Base-by-base conservation (phyloP, 2,888 invertebrate genomes). In the Ariolimax columbianus region DNA sequence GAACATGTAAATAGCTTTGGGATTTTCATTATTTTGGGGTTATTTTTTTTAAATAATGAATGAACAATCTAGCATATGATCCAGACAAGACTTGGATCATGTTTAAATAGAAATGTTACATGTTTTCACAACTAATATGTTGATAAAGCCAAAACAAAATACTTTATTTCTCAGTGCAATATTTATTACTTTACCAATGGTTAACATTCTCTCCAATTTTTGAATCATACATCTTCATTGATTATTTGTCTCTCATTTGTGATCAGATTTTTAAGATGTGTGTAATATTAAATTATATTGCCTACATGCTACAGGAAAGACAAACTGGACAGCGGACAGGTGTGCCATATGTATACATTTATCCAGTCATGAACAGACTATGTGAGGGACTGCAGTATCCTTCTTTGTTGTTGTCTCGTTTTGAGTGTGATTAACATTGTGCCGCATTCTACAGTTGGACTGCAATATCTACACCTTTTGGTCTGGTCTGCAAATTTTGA, bases 161-260 rank as follows among this genome's bases (percentile, higher is more conserved):
- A 73, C 40, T 73, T 36, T 38, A 73, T 40, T 40, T 75, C 40
- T 75, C n/a, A 75, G 43, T 26, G 75, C 43, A 75, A 75, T 75
- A 75, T 75, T 26, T 43, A n/a, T 40, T 38, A 72, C 72, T 23
- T n/a, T 63, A 63, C 3, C 30, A 6, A 63, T 63, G 30, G 30
- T 63, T 63, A n/a, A 30, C 14, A 2, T 30, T 63, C 6, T 30
- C 30, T 17, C 23, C 63, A 14, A 19, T 7, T 23, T 63, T 63
- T n/a, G 63, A n/a, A 63, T 63, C 30, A 30, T 30, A n/a, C 6
- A 30, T 63, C 6, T 30, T 7, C 55, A 55, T 55, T 3, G 23
- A 19, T 63, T n/a, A n/a, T 30, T 63, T 17, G 3, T 63, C 30
- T 30, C n/a, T 63, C 63, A 17, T 59, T 9, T 59, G 11, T 59